phyloP scores from a whole-genome alignment of 2,797 vertebrate species.

The Luscinia luscinia region DNA sequence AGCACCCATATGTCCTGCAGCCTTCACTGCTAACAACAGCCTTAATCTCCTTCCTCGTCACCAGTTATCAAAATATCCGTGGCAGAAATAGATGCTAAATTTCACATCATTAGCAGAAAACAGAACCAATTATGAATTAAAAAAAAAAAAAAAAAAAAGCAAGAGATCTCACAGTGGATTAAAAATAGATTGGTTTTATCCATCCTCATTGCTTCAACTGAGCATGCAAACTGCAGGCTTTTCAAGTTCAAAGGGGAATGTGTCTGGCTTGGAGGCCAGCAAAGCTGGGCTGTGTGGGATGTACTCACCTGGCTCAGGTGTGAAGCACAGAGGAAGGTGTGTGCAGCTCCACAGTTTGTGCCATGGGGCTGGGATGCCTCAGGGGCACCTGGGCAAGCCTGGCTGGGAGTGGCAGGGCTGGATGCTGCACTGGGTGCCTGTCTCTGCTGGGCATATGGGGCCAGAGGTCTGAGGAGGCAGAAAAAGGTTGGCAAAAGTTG shows the following conservation, averaged over 20 bases:
- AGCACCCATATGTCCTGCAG: conserved; percentile 44
- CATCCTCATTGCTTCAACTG: neutral
- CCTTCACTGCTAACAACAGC: conserved; percentile 4
- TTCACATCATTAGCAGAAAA: conserved; percentile 43
- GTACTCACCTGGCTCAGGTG: accelerated
- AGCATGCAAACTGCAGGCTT: neutral
- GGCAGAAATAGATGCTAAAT: conserved; percentile 39
- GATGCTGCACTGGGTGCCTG: accelerated
- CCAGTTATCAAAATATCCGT: neutral
- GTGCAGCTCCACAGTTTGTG: neutral
- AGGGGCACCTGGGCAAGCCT: neutral
- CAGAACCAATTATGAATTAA: conserved; percentile 15
- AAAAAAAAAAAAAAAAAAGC: neutral
- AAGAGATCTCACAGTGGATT: conserved; percentile 17
- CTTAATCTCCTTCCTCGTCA: conserved; percentile 20
- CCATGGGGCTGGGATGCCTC: accelerated
- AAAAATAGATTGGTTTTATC: conserved; percentile 35
- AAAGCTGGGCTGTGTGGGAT: neutral
- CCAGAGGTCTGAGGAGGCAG: neutral
- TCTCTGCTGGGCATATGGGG: accelerated
- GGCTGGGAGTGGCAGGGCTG: neutral
- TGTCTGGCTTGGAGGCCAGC: neutral
- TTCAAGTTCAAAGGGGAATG: neutral
- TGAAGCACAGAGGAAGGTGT: neutral
- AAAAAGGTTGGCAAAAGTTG: neutral